Conservation (phyloP, 2,888 invertebrate genomes). For the Melieria omissa region DNA sequence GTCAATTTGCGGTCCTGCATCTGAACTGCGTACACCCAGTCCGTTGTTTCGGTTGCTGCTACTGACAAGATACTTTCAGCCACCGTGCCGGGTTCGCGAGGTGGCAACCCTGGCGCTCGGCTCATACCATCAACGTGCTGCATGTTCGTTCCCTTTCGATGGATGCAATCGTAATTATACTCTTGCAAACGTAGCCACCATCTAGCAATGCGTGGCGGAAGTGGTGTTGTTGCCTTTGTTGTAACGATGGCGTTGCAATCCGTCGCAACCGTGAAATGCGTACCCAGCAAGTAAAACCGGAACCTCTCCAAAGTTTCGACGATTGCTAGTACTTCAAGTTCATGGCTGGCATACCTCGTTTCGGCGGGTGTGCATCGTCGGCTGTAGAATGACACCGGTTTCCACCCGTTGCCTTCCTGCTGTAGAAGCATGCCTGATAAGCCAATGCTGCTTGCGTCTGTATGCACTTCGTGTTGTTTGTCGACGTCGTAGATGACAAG, state of each 20-base stretch:
- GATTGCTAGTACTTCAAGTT: conserved; percentile 18
- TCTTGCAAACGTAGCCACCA: no score
- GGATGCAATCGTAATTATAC: no score
- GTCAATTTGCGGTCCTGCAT: no score
- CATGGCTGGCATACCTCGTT: conserved; percentile 18
- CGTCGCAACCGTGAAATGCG: conserved; percentile 13
- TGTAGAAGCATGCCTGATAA: no score
- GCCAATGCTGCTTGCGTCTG: no score
- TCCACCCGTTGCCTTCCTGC: no score
- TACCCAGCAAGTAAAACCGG: conserved; percentile 25
- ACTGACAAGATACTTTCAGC: conserved; percentile 2
- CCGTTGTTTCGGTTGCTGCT: conserved; percentile 27
- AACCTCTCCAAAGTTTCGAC: conserved; percentile 31
- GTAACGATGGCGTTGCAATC: conserved; percentile 25
- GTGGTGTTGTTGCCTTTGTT: neutral
- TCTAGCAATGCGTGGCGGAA: no score
- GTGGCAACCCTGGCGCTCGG: neutral
- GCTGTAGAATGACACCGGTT: no score
- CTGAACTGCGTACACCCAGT: conserved; percentile 17
- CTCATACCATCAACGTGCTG: conserved; percentile 4
- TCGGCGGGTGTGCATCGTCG: no score
- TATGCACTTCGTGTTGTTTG: no score
- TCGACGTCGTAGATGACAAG: no score
- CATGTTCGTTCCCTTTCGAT: conserved; percentile 22
- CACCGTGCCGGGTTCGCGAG: conserved; percentile 1